phyloP scores from a whole-genome alignment of 2,113 vertebrate species.

The Eubucco bourcierii region DNA sequence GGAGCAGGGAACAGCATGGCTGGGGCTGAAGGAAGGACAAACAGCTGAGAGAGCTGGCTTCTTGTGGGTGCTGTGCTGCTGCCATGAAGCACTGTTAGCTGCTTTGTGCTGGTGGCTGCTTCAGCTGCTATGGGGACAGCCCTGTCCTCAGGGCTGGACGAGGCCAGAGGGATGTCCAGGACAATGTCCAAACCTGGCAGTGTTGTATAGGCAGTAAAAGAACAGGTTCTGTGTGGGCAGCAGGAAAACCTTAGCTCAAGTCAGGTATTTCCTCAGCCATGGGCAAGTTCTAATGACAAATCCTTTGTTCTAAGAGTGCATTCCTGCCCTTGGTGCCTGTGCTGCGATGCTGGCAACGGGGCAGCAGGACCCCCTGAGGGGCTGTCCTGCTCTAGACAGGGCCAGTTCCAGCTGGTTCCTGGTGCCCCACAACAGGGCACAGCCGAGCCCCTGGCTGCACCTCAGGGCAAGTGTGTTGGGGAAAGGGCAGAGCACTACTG shows the following conservation, averaged over 20 bases:
- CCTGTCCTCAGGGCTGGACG: background rate
- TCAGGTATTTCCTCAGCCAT: background rate
- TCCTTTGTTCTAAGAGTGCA: too few species aligned
- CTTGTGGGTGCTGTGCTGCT: fast-evolving
- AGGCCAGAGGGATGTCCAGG: fast-evolving
- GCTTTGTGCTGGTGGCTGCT: background rate
- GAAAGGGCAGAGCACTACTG: background rate
- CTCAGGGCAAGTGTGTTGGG: fast-evolving
- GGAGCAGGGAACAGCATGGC: background rate
- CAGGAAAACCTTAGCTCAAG: background rate
- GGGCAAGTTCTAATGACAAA: background rate
- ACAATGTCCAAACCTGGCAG: background rate
- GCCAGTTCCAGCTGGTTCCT: background rate
- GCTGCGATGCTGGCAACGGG: fast-evolving
- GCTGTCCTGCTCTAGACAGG: fast-evolving
- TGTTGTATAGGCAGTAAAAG: fast-evolving
- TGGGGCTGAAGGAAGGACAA: background rate
- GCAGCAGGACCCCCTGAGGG: background rate
- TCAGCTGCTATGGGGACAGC: background rate
- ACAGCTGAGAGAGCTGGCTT: background rate
- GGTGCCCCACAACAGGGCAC: background rate
- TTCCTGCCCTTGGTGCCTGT: fast-evolving
- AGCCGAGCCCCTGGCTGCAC: background rate
- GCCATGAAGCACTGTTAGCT: background rate
- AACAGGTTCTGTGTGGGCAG: background rate